These are phyloP conservation scores for Meloe dianella DNA, from an alignment of 2,888 invertebrate species.

Conservation along the genomic window DNA sequence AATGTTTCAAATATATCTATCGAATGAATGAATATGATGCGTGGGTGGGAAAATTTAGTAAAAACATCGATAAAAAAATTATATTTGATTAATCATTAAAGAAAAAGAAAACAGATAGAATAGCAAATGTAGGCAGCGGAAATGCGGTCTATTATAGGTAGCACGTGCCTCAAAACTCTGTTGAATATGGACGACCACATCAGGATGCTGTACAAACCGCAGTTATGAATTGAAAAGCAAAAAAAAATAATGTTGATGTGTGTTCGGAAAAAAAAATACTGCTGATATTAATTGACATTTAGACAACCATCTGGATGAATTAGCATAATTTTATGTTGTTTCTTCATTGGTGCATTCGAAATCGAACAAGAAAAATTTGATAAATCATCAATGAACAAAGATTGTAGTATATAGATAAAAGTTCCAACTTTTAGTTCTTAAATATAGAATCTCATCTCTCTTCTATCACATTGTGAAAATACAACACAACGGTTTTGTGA, in stretches of 20 bases:
- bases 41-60: background rate
- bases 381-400: background rate
- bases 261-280: slow-evolving; percentile 3
- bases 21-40: background rate
- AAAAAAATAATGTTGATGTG: slow-evolving; percentile 17
- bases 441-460: no score
- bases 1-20: background rate
- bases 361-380: slow-evolving; percentile 17
- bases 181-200: background rate
- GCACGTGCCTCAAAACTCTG: slow-evolving; percentile 23
- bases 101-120: slow-evolving; percentile 15
- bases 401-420: no score
- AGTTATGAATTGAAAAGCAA: background rate
- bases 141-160: slow-evolving; percentile 26
- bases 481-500: background rate
- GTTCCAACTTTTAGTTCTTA: no score
- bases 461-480: no score
- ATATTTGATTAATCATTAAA: background rate
- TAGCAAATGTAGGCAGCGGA: slow-evolving; percentile 29
- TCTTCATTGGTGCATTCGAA: slow-evolving; percentile 8
- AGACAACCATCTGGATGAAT: slow-evolving; percentile 1
- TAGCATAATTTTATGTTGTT: background rate
- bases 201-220: slow-evolving; percentile 8
- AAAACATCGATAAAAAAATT: background rate
- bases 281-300: background rate